phyloP scores from a whole-genome alignment of 2,888 invertebrate genomes.

The Julus scandinavius region DNA sequence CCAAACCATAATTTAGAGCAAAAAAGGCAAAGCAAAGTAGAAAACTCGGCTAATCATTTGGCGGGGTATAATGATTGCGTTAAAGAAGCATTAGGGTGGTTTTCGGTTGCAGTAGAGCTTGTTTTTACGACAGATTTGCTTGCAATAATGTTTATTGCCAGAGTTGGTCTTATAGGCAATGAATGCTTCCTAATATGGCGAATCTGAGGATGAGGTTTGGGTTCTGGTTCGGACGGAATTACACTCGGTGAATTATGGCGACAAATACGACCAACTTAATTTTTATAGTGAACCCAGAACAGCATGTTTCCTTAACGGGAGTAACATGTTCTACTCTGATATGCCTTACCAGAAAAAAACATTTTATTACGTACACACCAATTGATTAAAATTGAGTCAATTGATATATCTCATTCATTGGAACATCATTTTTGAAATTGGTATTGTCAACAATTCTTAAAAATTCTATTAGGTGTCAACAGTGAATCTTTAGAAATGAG shows the following conservation, averaged over 20 bases:
- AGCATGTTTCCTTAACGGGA: slow-evolving; percentile 38
- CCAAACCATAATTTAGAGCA: neutral
- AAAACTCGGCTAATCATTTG: slow-evolving; percentile 34
- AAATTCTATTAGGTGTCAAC: neutral
- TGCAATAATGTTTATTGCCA: slow-evolving; percentile 31
- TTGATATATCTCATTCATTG: neutral
- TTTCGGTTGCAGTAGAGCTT: neutral
- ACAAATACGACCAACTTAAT: slow-evolving; percentile 38
- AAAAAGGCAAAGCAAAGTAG: neutral
- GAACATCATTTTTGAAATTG: neutral
- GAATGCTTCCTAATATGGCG: slow-evolving; percentile 39
- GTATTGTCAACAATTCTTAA: neutral
- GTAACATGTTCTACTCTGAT: neutral
- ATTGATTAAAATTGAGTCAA: neutral
- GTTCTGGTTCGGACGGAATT: slow-evolving; percentile 34
- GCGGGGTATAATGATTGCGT: slow-evolving; percentile 31
- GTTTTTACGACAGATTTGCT: slow-evolving; percentile 39
- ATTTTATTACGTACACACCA: neutral
- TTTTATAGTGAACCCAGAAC: slow-evolving; percentile 12
- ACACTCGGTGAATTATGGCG: slow-evolving; percentile 21
- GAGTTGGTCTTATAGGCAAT: slow-evolving; percentile 42
- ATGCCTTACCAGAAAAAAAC: neutral
- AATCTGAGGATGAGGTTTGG: slow-evolving; percentile 34
- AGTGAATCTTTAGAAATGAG: too few relatives aligned
- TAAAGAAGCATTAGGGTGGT: slow-evolving; percentile 42